phyloP scores from a whole-genome alignment of 2,113 vertebrate genomes.

The Capra hircus region DNA sequence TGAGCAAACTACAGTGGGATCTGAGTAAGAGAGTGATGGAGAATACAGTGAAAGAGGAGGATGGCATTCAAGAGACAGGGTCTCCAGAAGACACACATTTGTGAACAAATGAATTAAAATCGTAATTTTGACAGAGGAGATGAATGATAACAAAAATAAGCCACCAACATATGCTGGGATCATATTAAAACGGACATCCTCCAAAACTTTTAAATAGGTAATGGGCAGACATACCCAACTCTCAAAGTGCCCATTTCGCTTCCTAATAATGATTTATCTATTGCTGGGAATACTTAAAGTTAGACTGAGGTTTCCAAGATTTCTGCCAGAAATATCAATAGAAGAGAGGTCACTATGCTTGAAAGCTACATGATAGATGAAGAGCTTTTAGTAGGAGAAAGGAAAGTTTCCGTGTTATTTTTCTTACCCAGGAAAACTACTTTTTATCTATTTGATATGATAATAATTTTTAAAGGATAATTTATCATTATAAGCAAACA shows the following conservation, averaged over 20 bases:
- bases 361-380: neutral
- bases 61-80: neutral
- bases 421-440: neutral
- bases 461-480: constrained; percentile 19
- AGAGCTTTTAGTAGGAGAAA: neutral
- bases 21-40: neutral
- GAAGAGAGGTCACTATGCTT: neutral
- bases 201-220: neutral
- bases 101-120: neutral
- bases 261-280: neutral
- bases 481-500: neutral
- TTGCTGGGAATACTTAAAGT: constrained; percentile 4
- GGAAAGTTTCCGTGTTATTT: neutral
- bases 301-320: neutral
- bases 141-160: neutral
- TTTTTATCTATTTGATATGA: neutral
- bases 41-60: neutral
- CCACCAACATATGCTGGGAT: neutral
- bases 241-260: neutral
- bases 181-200: neutral
- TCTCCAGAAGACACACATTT: neutral
- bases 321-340: neutral
- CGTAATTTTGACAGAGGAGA: neutral
- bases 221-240: neutral
- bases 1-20: neutral